These are phyloP conservation scores for Anisognathus igniventris DNA, from an alignment of 2,797 vertebrate species.

Conservation along the genomic window DNA sequence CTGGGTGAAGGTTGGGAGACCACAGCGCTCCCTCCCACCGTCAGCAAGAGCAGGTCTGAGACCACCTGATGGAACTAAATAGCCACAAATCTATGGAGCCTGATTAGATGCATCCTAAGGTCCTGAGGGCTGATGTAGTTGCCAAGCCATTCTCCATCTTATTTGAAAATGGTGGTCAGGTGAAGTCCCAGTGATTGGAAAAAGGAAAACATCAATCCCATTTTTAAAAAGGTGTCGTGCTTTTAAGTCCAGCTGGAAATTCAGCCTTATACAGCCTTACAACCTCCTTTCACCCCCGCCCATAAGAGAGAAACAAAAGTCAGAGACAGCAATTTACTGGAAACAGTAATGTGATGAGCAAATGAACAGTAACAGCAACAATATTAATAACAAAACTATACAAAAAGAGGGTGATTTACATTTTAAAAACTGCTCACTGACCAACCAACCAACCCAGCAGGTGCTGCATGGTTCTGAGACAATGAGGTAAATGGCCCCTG, in stretches of 20 bases:
- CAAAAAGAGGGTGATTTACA: background rate
- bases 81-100: background rate
- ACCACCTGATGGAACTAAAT: background rate
- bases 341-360: background rate
- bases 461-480: background rate
- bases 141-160: background rate
- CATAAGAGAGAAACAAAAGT: background rate
- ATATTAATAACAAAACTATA: background rate
- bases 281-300: background rate
- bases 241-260: background rate
- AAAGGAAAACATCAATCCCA: background rate
- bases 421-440: background rate
- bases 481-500: background rate
- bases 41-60: background rate
- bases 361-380: background rate
- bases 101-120: background rate
- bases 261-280: background rate
- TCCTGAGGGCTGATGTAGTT: background rate
- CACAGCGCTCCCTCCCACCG: fast-evolving
- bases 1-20: background rate
- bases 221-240: background rate
- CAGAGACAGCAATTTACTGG: background rate
- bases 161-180: background rate
- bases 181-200: background rate
- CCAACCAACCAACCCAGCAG: background rate